Evolutionary conservation across 1,140 invertebrate genomes (phyloP).

Genomic region (Drosophila fuyamai): DNA sequence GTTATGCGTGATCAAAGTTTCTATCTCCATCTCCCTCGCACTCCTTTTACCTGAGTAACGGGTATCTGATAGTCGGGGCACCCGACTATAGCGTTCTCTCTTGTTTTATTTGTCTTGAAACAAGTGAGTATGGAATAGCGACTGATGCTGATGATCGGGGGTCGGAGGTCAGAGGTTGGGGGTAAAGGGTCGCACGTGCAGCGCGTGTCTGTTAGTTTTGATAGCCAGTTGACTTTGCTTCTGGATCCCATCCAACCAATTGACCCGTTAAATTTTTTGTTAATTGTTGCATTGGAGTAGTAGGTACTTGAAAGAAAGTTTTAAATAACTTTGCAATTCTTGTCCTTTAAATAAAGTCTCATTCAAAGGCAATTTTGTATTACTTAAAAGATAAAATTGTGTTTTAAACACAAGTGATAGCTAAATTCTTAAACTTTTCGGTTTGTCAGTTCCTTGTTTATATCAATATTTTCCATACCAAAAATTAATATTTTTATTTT

Average conservation of each 20-base stretch:
- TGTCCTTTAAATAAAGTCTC: not conserved
- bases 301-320: not conserved
- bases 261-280: slow-evolving; percentile 73
- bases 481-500: no score
- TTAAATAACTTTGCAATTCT: not conserved
- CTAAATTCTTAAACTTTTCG: no score
- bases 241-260: slow-evolving; percentile 18
- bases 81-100: no score
- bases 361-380: not conserved
- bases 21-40: no score
- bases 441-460: no score
- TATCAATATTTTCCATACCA: no score
- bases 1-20: no score
- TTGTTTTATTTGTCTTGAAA: slow-evolving; percentile 76
- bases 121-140: slow-evolving; percentile 55
- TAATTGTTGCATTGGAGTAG: slow-evolving; percentile 53
- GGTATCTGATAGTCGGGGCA: no score
- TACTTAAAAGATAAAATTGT: not conserved
- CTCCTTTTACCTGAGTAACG: no score
- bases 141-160: slow-evolving; percentile 19
- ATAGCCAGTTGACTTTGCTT: slow-evolving; percentile 67
- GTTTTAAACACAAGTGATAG: no score
- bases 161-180: not conserved
- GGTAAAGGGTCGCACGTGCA: slow-evolving; percentile 56
- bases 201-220: slow-evolving; percentile 74